These are phyloP conservation scores for Troilus luridus DNA, from an alignment of 2,888 invertebrate species.

Conservation along the genomic window DNA sequence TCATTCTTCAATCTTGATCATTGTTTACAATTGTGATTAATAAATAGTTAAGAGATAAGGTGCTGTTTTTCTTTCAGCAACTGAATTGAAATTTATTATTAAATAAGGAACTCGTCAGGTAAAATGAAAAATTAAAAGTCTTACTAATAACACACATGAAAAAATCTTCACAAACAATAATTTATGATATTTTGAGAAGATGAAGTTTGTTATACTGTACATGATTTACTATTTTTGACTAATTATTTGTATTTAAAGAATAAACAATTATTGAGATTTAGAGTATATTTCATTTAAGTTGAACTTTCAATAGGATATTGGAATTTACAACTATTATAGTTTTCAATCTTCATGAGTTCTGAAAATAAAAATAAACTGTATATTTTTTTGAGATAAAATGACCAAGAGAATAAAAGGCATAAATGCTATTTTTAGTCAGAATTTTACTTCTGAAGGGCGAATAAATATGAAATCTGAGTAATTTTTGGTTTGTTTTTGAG, in stretches of 20 bases:
- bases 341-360: background rate
- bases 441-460: no score
- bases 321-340: background rate
- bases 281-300: background rate
- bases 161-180: no score
- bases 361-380: background rate
- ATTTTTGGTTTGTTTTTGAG: no score
- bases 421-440: background rate
- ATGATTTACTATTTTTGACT: background rate
- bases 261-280: background rate
- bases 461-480: no score
- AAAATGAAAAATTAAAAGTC: no score
- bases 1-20: conserved; percentile 14
- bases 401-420: background rate
- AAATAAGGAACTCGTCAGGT: background rate
- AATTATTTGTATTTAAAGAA: background rate
- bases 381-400: background rate
- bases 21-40: background rate
- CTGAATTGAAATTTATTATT: background rate
- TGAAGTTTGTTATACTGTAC: background rate
- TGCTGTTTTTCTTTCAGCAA: background rate
- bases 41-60: background rate
- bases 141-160: no score
- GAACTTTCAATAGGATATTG: background rate
- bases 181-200: no score